A percentile compares a stretch with the other conserved stretches of the same genome.
phyloP scores from a whole-genome alignment of 2,797 vertebrate genomes.

The Sebastiscus tertius region DNA sequence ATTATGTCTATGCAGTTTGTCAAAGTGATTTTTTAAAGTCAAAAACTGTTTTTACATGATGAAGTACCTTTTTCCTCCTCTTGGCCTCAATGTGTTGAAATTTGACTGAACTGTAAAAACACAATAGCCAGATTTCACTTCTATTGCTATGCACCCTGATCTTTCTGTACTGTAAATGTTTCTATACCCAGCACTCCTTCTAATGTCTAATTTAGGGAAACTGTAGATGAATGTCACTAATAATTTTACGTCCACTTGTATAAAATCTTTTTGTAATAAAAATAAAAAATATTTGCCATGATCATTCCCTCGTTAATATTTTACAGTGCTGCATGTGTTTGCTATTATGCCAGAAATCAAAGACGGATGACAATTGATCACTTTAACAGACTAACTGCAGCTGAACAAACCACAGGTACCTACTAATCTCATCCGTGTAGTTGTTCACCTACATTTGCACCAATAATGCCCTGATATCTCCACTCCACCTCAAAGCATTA shows the following conservation, averaged over 20 bases:
- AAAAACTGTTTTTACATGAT: constrained; percentile 58
- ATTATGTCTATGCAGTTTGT: constrained; percentile 73
- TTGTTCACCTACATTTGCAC: too few species aligned
- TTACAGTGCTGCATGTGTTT: neutral
- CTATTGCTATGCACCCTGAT: constrained; percentile 78
- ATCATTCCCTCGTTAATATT: neutral
- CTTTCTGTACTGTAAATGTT: constrained; percentile 78
- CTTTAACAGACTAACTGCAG: neutral
- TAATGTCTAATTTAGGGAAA: constrained; percentile 71
- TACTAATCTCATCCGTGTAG: too few species aligned
- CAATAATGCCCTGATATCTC: too few species aligned
- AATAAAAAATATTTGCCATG: constrained; percentile 29
- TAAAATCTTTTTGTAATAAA: constrained; percentile 78
- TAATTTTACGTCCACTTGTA: constrained; percentile 72
- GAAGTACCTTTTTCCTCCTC: constrained; percentile 29
- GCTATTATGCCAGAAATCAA: neutral
- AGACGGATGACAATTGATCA: neutral
- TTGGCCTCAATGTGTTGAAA: constrained; percentile 33
- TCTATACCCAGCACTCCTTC: constrained; percentile 70
- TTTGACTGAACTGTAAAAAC: constrained; percentile 64
- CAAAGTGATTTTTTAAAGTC: constrained; percentile 35
- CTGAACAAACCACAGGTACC: too few species aligned
- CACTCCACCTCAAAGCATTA: too few species aligned
- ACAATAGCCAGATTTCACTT: constrained; percentile 54
- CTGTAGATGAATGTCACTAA: constrained; percentile 78